Evolutionary conservation across 2,888 invertebrate species (phyloP).

Genomic region (Eurois occulta): DNA sequence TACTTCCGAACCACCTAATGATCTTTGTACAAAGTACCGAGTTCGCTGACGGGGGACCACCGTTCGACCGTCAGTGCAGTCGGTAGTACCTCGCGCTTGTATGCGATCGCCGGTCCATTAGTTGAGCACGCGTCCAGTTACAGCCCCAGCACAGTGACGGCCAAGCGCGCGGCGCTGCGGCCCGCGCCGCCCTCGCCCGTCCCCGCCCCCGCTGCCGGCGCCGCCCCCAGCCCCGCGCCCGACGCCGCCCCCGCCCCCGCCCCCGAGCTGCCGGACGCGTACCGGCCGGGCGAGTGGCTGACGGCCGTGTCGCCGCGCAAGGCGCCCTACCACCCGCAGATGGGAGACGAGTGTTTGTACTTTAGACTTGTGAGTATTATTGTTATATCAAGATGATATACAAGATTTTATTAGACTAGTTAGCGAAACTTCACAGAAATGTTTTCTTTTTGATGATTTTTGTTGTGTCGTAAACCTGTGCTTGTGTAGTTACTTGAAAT

Average conservation of each 20-base stretch:
- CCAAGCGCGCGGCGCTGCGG: slow-evolving; percentile 50
- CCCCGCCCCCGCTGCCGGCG: slow-evolving; percentile 18
- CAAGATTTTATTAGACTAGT: neutral
- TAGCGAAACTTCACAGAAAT: neutral
- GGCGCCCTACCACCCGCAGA: slow-evolving; percentile 99
- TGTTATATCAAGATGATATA: neutral
- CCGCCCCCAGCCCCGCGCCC: slow-evolving; percentile 17
- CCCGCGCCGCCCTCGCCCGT: slow-evolving; percentile 34
- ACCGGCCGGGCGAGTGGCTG: slow-evolving; percentile 97
- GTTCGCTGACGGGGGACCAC: too few species aligned
- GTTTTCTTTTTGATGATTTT: too few species aligned
- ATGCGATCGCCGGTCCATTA: neutral
- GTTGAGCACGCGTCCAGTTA: slow-evolving; percentile 49
- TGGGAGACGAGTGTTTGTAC: slow-evolving; percentile 96
- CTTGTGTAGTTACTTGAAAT: too few species aligned
- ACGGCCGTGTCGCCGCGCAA: slow-evolving; percentile 97
- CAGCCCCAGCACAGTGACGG: slow-evolving; percentile 61
- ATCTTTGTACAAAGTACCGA: neutral
- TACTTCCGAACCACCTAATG: too few species aligned
- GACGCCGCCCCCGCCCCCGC: slow-evolving; percentile 17
- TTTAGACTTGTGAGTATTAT: slow-evolving; percentile 83
- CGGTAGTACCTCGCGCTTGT: neutral
- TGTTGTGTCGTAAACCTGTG: too few species aligned
- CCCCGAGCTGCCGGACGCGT: slow-evolving; percentile 93
- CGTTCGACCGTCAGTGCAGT: neutral